These are phyloP conservation scores for Rhinichthys klamathensis DNA, from an alignment of 2,113 vertebrate genomes.

Conservation along the genomic window DNA sequence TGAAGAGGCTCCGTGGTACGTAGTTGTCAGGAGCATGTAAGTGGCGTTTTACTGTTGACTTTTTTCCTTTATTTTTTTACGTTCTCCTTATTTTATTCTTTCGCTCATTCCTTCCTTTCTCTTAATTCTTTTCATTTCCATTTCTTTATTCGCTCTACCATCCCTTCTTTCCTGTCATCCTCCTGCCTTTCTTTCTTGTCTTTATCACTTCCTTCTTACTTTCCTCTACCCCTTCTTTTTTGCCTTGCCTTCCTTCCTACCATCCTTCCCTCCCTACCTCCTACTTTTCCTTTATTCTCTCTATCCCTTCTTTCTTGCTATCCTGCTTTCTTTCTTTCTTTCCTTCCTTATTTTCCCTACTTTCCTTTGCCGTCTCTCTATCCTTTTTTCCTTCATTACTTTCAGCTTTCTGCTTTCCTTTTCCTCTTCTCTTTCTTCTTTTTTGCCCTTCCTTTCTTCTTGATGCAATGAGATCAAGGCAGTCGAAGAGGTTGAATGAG, in stretches of 20 bases:
- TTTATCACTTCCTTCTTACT: background rate
- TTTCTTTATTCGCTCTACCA: too few species aligned
- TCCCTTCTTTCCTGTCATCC: background rate
- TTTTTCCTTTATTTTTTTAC: slow-evolving; percentile 5
- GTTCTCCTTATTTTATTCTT: background rate
- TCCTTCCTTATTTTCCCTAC: too few species aligned
- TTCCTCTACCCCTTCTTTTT: background rate
- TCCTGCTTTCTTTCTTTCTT: background rate
- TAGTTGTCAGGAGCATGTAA: slow-evolving; percentile 73
- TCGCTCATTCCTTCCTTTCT: background rate
- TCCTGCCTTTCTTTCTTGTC: too few species aligned
- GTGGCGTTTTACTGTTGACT: slow-evolving; percentile 44
- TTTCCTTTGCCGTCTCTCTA: too few species aligned
- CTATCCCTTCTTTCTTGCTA: background rate
- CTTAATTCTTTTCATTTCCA: background rate
- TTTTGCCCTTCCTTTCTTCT: background rate
- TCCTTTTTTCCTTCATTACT: background rate
- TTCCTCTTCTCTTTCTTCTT: background rate
- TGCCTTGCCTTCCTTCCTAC: background rate
- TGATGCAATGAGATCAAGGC: too few species aligned
- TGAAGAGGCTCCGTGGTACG: slow-evolving; percentile 79
- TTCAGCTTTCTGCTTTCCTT: background rate
- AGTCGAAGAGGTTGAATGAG: too few species aligned
- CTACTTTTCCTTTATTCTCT: background rate
- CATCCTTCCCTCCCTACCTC: background rate